These are phyloP conservation scores for Spondyliosoma cantharus DNA, from an alignment of 2,797 vertebrate species.

Conservation along the genomic window DNA sequence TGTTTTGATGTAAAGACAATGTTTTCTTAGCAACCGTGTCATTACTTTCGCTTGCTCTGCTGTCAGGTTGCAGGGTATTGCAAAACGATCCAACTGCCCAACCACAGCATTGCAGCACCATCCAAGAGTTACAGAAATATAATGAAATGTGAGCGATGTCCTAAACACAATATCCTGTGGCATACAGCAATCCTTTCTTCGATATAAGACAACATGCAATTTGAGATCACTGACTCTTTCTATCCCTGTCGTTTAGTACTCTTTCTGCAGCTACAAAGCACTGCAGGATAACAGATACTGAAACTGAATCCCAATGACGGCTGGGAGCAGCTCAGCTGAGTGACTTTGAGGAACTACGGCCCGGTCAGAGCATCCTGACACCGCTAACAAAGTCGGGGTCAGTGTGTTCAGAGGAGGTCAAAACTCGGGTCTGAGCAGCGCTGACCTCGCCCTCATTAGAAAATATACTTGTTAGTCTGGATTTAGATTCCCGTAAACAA, in stretches of 20 bases:
- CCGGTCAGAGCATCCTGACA: constrained; percentile 29
- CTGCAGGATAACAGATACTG: not conserved
- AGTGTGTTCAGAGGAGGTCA: constrained; percentile 28
- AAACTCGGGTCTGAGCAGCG: constrained; percentile 1
- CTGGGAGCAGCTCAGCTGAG: constrained; percentile 10
- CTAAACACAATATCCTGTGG: not conserved
- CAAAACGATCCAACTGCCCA: constrained; percentile 48
- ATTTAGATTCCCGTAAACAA: constrained; percentile 17
- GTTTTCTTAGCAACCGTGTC: constrained; percentile 34
- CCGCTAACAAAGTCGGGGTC: constrained; percentile 40
- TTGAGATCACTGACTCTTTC: not conserved
- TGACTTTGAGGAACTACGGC: constrained; percentile 20
- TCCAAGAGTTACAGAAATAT: constrained; percentile 11
- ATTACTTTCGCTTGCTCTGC: constrained; percentile 47
- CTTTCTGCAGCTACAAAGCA: not conserved
- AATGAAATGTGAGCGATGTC: not conserved
- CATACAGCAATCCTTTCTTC: not conserved
- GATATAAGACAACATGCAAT: not conserved
- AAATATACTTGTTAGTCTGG: not conserved
- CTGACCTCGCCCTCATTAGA: constrained; percentile 39
- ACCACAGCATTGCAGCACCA: constrained; percentile 59
- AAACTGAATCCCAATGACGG: not conserved
- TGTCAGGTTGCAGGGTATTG: constrained; percentile 29
- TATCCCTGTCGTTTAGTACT: not conserved
- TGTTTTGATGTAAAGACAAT: constrained; percentile 6